A percentile compares a stretch with the other conserved stretches of the same genome.
phyloP scores from a whole-genome alignment of 1,140 invertebrate genomes.

The Holotrichia oblita region DNA sequence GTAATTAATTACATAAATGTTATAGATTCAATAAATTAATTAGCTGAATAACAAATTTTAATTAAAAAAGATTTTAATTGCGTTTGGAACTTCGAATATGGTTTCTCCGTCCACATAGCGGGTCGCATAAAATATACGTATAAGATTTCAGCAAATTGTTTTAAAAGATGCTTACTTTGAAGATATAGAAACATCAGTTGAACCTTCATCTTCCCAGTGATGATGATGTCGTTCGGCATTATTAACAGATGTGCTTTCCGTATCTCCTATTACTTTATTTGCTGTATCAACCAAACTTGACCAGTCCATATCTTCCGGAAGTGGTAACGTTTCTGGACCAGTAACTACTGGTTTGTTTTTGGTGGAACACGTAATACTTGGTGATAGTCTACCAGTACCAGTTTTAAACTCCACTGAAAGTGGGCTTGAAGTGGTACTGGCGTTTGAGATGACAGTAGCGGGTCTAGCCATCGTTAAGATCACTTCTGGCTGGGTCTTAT shows the following conservation, averaged over 20 bases:
- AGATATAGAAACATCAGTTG: slow-evolving; percentile 59
- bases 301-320: slow-evolving; percentile 79
- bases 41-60: no score
- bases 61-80: no score
- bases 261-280: slow-evolving; percentile 65
- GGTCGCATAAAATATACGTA: no score
- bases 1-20: no score
- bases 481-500: slow-evolving; percentile 65
- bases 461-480: slow-evolving; percentile 77
- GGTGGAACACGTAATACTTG: slow-evolving; percentile 49
- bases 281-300: slow-evolving; percentile 80
- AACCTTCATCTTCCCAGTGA: slow-evolving; percentile 58
- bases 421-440: slow-evolving; percentile 70
- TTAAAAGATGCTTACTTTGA: slow-evolving; percentile 57
- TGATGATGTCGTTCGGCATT: slow-evolving; percentile 49
- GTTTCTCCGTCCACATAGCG: no score
- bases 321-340: slow-evolving; percentile 60
- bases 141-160: no score
- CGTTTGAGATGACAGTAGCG: slow-evolving; percentile 76
- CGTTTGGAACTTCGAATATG: no score
- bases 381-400: slow-evolving; percentile 58
- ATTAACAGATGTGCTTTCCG: slow-evolving; percentile 31
- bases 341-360: slow-evolving; percentile 47
- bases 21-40: no score
- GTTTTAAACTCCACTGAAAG: slow-evolving; percentile 59